Conservation (phyloP, 1,140 invertebrate genomes). For the Drosophila carrolli region DNA sequence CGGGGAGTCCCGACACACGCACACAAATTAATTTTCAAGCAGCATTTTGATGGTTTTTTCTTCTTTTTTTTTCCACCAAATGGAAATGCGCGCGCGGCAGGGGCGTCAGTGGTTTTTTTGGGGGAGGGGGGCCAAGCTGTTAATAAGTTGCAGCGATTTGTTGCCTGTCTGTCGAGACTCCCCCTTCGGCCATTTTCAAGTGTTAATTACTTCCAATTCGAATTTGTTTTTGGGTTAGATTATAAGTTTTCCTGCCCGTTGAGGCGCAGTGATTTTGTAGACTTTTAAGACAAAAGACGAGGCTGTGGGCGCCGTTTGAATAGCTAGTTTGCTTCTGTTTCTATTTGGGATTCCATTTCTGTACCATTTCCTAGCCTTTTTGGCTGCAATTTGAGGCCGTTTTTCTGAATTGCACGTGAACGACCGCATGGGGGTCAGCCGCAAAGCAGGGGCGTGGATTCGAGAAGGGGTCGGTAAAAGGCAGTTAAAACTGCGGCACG, state of each 20-base stretch:
- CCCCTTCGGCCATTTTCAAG: slow-evolving; percentile 23
- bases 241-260: slow-evolving; percentile 44
- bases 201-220: slow-evolving; percentile 79
- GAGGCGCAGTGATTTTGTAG: neutral
- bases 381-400: slow-evolving; percentile 36
- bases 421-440: slow-evolving; percentile 10
- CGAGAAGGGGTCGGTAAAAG: slow-evolving; percentile 44
- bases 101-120: neutral
- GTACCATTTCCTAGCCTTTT: neutral
- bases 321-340: slow-evolving; percentile 13
- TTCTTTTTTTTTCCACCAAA: neutral
- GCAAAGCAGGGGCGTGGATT: neutral
- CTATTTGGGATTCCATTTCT: neutral
- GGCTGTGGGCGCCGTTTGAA: slow-evolving; percentile 12
- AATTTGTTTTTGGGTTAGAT: slow-evolving; percentile 65
- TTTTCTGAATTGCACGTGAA: slow-evolving; percentile 16
- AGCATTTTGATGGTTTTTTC: slow-evolving; percentile 44
- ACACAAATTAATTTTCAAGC: slow-evolving; percentile 55
- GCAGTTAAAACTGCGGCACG: slow-evolving; percentile 77
- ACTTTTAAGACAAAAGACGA: slow-evolving; percentile 19
- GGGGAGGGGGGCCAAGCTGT: slow-evolving; percentile 14
- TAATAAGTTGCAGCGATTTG: slow-evolving; percentile 80
- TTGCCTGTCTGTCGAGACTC: slow-evolving; percentile 55
- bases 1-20: slow-evolving; percentile 38
- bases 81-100: neutral